phyloP scores from a whole-genome alignment of 2,797 vertebrate species.

The Anabacerthia variegaticeps region DNA sequence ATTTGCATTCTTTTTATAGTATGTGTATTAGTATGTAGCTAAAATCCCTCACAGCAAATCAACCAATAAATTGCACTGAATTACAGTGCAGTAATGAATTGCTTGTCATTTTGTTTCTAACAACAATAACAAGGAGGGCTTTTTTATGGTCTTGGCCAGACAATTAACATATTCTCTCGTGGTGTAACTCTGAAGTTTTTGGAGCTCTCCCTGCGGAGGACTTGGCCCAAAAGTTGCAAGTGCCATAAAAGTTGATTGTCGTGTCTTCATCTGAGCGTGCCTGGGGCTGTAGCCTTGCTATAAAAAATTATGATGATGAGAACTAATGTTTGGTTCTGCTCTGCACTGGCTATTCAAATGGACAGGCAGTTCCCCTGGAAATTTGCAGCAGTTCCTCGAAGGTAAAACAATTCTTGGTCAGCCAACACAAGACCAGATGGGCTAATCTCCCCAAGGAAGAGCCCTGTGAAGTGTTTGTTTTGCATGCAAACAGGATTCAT shows the following conservation, averaged over 20 bases:
- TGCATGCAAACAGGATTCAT: neutral
- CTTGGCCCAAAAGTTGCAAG: neutral
- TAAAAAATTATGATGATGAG: neutral
- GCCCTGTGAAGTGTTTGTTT: neutral
- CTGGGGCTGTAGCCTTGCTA: neutral
- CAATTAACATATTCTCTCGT: constrained; percentile 3
- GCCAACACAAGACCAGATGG: neutral
- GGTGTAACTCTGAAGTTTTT: constrained; percentile 24
- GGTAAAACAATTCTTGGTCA: neutral
- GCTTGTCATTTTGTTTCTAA: constrained; percentile 46
- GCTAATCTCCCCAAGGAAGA: neutral
- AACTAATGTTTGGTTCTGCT: neutral
- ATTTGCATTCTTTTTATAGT: constrained; percentile 67
- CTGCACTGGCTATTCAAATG: neutral
- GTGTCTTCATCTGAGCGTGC: neutral
- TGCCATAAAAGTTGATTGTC: neutral
- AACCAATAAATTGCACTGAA: constrained; percentile 56
- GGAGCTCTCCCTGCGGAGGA: constrained; percentile 16
- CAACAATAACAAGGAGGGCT: constrained; percentile 23
- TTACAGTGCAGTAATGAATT: constrained; percentile 53
- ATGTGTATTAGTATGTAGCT: constrained; percentile 45
- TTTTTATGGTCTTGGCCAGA: constrained; percentile 35
- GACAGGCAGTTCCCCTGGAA: neutral
- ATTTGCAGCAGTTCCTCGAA: neutral
- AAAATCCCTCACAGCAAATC: constrained; percentile 57